Evolutionary conservation across 1,140 invertebrate species (phyloP), one percentile per base, ranked within the genome.

Genomic region (Drosophila lini): DNA sequence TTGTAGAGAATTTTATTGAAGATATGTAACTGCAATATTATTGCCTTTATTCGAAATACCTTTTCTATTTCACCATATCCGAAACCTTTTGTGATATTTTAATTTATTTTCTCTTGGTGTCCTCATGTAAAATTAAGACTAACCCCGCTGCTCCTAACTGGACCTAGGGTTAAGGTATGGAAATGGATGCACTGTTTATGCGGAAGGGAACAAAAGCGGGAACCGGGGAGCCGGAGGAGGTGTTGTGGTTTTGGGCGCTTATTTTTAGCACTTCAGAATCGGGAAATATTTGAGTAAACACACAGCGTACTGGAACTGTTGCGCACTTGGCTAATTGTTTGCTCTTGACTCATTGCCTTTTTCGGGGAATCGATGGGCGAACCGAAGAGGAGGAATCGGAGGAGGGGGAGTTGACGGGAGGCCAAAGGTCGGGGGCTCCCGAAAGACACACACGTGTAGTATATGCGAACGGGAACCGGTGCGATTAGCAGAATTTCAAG

Each of bases 101-200:
- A 11, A 19, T 32, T 15, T n/a, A 13, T 59, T 16, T 63, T 41
- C 28, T 19, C 7, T 10, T 2, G 5, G 53, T 59, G 25, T n/a
- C 15, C 3, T 5, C 8, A 25, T 22, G 31, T 52, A 19, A 36
- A 57, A 48, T 8, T 41, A 34, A 15, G 10, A 19, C 25, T 40
- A 41, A 69, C 32, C 50, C 63, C 50, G 31, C 19, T 45, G 50
- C 16, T 36, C 42, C 34, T 6, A 13, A 63, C 25, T 28, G 25
- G 11, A 60, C 60, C 16, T 34, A 13, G 36, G 68, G 44, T 41
- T 71, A 59, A 59, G 38, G 3, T 71, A 71, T 71, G 68, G 68
- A 71, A 71, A 71, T 71, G 52, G 53, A 71, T 71, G 68, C 52
- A 15, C 52, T 71, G 65, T 19, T 71, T 71, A 71, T 70, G 65